Percentiles rank a stretch among this genome's conserved stretches.
These are phyloP conservation scores for Entomyzon cyanotis DNA, from an alignment of 2,113 vertebrate species.

Conservation along the genomic window DNA sequence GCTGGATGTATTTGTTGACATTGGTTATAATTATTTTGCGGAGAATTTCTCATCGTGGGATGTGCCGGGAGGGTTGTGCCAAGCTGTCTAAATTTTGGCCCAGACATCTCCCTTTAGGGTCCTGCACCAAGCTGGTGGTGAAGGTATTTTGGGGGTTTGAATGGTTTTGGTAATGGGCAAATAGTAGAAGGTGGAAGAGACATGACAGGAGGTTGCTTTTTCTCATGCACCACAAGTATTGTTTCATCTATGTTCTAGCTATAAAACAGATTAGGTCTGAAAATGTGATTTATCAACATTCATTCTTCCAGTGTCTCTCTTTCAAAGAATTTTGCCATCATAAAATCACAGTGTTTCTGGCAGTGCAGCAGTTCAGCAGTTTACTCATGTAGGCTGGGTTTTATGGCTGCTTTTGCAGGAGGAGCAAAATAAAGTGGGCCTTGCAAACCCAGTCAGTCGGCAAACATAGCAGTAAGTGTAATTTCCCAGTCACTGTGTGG, in stretches of 20 bases:
- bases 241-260: background rate
- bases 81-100: background rate
- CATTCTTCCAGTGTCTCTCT: background rate
- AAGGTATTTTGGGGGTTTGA: background rate
- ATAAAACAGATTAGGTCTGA: background rate
- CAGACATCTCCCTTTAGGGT: background rate
- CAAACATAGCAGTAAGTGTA: background rate
- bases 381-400: background rate
- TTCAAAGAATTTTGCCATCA: background rate
- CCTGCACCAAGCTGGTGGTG: background rate
- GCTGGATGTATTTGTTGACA: slow-evolving; percentile 14
- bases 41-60: background rate
- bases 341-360: background rate
- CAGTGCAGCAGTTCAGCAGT: background rate
- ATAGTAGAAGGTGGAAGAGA: background rate
- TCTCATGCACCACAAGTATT: background rate
- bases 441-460: background rate
- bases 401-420: background rate
- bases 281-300: background rate
- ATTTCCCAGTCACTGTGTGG: background rate
- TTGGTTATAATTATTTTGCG: background rate
- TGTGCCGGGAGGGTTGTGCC: background rate
- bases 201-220: background rate
- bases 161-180: background rate
- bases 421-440: background rate